These are phyloP conservation scores for Perca fluviatilis DNA, from an alignment of 2,113 vertebrate species.

Conservation along the genomic window DNA sequence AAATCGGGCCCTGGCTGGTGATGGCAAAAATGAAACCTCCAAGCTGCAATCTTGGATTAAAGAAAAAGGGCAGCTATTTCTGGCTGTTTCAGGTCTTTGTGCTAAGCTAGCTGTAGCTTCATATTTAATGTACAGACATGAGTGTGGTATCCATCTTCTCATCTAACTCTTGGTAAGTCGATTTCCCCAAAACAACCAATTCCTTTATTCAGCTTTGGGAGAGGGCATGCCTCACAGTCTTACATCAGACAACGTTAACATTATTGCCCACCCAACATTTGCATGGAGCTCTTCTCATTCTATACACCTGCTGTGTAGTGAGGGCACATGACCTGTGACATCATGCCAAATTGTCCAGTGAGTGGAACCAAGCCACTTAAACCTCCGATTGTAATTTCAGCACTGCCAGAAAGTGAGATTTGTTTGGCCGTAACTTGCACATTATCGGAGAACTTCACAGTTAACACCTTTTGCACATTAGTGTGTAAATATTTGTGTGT, in stretches of 20 bases:
- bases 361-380: neutral
- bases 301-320: no score
- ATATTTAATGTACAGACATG: neutral
- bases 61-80: neutral
- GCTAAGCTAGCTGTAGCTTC: neutral
- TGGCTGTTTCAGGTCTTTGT: neutral
- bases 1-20: no score
- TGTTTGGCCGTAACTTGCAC: neutral
- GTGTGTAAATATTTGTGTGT: slow-evolving; percentile 29
- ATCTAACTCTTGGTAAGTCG: neutral
- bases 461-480: slow-evolving; percentile 37
- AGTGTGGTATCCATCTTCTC: neutral
- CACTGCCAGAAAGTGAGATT: slow-evolving; percentile 33
- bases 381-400: slow-evolving; percentile 35
- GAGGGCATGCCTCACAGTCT: neutral
- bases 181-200: neutral
- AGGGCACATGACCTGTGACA: neutral
- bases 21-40: no score
- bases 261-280: no score
- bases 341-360: neutral
- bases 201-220: neutral
- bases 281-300: no score
- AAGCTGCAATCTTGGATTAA: no score
- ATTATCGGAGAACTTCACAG: neutral
- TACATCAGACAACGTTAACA: neutral